Conservation (phyloP, 2,888 invertebrate species). For the Cylloceria caligata region DNA sequence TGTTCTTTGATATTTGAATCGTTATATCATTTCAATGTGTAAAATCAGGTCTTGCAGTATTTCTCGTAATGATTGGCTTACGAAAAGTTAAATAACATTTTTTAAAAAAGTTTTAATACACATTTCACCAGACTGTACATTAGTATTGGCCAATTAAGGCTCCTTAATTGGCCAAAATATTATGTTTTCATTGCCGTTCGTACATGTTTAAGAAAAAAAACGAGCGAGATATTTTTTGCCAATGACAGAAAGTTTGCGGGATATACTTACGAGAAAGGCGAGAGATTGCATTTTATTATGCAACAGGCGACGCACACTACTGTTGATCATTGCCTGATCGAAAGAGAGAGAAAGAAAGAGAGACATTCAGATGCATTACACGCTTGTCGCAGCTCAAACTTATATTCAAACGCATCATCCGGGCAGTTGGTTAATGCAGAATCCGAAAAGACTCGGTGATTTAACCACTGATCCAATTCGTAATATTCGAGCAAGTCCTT, state of each 20-base stretch:
- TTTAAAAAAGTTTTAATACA: no score
- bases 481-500: neutral
- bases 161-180: neutral
- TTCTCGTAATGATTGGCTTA: no score
- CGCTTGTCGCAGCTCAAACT: neutral
- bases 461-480: neutral
- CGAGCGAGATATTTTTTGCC: slow-evolving; percentile 15
- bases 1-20: no score
- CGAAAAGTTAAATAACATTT: no score
- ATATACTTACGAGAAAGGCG: slow-evolving; percentile 59
- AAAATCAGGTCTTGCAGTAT: no score
- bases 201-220: no score
- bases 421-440: neutral
- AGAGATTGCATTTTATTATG: slow-evolving; percentile 53
- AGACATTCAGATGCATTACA: neutral
- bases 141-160: no score
- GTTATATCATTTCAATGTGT: no score
- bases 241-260: neutral
- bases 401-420: neutral
- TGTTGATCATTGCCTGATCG: no score
- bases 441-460: neutral
- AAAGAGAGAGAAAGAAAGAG: no score
- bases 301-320: slow-evolving; percentile 21
- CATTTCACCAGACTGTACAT: no score
- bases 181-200: neutral